Base-by-base conservation (phyloP, 2,888 invertebrate genomes). In the Aphodius sticticus region DNA sequence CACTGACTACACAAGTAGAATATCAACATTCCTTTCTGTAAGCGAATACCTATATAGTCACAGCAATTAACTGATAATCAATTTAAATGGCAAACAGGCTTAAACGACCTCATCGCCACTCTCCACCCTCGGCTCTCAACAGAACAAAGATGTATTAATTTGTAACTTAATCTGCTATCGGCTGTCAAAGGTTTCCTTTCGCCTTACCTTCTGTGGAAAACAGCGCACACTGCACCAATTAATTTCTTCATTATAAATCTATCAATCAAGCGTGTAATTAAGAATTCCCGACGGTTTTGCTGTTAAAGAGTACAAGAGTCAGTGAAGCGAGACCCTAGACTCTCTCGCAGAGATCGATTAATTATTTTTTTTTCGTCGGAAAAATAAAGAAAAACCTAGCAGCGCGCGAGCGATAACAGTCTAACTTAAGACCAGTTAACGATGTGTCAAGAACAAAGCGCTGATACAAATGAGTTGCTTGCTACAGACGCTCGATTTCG, bases 251-350 rank as follows among this genome's bases (percentile, higher is more conserved):
- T 82, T 82, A 82, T 81, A 76, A 82, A 79, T 81, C 81, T 80
- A 81, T 82, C 82, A 82, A 81, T 82, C 82, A 81, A 76, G 69
- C 69, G 69, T 75, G 80, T 81, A 82, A 82, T 82, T 81, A 82
- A 81, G 81, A 72, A 79, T 53, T 53, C 4, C 53, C 53, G 53
- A 53, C 53, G 53, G 53, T 53, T 53, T 53, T 53, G 53, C 53
- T 53, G 53, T 53, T 53, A 53, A 38, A 5, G 53, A 53, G 53
- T 53, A 53, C 53, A 53, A 12, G 53, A 53, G 53, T 35, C 74
- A 74, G 37, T 35, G 74, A 74, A 71, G 35, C 74, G 74, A 36
- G 36, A 1, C 71, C 35, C 36, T 35, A 37, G 36, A 35, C 7
- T 26, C 74, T 35, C 35, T 36, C 74, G 37, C 35, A 74, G 74